A percentile compares a stretch with the other conserved stretches of the same genome.
These are phyloP conservation scores for Aphrocallistes beatrix DNA, from an alignment of 37 sponge, comb jelly and placozoan genomes.

Conservation along the genomic window DNA sequence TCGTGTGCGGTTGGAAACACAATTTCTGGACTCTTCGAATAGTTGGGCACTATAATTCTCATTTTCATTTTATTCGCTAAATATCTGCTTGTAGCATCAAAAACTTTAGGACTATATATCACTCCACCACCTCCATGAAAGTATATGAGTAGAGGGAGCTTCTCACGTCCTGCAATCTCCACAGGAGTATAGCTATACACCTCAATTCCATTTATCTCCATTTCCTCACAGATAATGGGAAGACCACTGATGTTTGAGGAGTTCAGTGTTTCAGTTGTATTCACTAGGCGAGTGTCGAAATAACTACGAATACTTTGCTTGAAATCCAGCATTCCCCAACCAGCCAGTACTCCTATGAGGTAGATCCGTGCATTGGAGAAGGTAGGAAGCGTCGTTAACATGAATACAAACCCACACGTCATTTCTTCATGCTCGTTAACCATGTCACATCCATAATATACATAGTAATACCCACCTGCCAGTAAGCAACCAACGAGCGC, in stretches of 20 bases:
- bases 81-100: neutral
- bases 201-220: neutral
- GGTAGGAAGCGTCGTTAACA: neutral
- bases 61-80: neutral
- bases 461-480: neutral
- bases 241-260: neutral
- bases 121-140: neutral
- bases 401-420: neutral
- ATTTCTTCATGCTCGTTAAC: neutral
- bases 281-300: neutral
- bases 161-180: neutral
- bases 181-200: neutral
- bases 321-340: neutral
- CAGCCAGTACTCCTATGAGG: neutral
- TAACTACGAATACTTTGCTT: neutral
- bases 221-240: neutral
- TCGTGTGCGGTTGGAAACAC: conserved; percentile 1
- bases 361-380: neutral
- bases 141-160: neutral
- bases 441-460: neutral
- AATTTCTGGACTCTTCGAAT: neutral
- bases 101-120: neutral
- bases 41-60: neutral
- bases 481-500: neutral
- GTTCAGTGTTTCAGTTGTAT: neutral